Conservation (phyloP, 2,797 vertebrate genomes). For the Helicolenus hilgendorfi region DNA sequence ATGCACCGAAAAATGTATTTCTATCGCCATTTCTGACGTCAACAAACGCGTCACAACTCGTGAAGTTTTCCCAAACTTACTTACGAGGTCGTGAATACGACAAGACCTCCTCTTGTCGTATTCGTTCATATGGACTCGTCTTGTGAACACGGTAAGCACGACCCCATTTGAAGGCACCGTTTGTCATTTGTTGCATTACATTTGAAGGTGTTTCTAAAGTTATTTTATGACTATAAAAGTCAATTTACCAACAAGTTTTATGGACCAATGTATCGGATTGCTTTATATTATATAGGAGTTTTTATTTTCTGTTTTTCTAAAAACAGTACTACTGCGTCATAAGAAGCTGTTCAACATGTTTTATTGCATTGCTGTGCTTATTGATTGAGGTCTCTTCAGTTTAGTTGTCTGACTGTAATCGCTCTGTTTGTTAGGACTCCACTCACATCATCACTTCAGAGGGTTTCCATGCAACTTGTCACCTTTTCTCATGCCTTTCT, state of each 20-base stretch:
- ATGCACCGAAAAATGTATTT: no score
- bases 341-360: conserved; percentile 22
- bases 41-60: no score
- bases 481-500: conserved; percentile 20
- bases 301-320: neutral
- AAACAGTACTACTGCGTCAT: neutral
- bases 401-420: conserved; percentile 3
- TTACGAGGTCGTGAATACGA: no score
- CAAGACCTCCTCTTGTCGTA: no score
- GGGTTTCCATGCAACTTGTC: conserved; percentile 5
- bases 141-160: no score
- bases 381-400: conserved; percentile 24
- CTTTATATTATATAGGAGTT: neutral
- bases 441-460: conserved; percentile 11
- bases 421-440: conserved; percentile 17
- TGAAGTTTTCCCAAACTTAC: no score
- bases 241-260: neutral
- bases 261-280: neutral
- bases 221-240: neutral
- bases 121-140: no score
- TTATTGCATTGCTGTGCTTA: conserved; percentile 34
- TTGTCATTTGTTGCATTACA: neutral
- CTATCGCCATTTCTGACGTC: no score
- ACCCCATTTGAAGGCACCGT: no score
- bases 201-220: neutral